phyloP scores from a whole-genome alignment of 2,113 vertebrate genomes.

The Notechis scutatus region DNA sequence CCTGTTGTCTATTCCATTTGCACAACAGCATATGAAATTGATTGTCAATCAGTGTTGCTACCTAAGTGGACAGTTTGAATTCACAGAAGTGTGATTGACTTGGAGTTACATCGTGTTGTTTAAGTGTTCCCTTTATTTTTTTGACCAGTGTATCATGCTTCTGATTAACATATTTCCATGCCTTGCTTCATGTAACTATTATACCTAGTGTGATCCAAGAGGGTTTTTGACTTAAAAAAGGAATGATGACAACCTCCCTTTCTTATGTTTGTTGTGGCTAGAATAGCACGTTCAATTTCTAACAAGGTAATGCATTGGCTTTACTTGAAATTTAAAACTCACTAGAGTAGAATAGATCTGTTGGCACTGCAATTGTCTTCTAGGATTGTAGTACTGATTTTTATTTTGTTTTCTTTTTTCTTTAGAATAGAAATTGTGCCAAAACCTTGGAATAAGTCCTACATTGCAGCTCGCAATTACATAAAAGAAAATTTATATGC shows the following conservation, averaged over 20 bases:
- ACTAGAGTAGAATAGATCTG: neutral
- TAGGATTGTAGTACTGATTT: neutral
- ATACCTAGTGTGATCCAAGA: neutral
- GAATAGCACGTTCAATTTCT: neutral
- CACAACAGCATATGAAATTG: too few relatives aligned
- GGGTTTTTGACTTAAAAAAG: neutral
- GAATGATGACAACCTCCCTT: neutral
- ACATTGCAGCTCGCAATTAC: constrained; percentile 64
- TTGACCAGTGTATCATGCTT: too few relatives aligned
- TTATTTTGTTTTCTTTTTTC: neutral
- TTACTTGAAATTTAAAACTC: constrained; percentile 3
- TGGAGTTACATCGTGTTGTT: too few relatives aligned
- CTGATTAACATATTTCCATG: too few relatives aligned
- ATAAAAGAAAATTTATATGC: constrained; percentile 76
- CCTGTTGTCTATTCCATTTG: too few relatives aligned
- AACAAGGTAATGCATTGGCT: neutral
- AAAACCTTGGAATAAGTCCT: constrained; percentile 82
- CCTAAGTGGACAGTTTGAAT: too few relatives aligned
- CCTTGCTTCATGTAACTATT: too few relatives aligned
- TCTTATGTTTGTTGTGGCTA: neutral
- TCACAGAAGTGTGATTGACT: too few relatives aligned
- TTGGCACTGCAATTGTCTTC: neutral
- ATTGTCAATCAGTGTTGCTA: too few relatives aligned
- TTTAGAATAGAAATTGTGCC: constrained; percentile 76
- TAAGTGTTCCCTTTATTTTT: too few relatives aligned